Evolutionary conservation across 2,888 invertebrate species (phyloP), one percentile per base, ranked within the genome.

Genomic region (Pollenia angustigena): DNA sequence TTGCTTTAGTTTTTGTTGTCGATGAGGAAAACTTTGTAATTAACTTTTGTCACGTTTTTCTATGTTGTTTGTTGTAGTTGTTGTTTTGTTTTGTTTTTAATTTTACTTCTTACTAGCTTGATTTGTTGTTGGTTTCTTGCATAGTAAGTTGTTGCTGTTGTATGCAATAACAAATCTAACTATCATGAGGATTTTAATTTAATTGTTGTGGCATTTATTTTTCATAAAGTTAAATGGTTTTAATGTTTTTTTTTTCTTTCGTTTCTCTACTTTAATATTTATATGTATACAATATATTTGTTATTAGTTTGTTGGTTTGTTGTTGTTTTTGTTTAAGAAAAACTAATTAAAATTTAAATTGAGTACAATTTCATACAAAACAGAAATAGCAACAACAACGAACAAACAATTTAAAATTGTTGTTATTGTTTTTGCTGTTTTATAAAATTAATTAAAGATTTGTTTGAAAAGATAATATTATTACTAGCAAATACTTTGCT

Each of bases 1-100:
- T 89, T 88, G 88, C 88, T 88, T 52, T 14, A 42, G 87, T 48
- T 88, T 44, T 75, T 81, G 83, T 72, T 80, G 85, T 71, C 80
- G 81, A 81, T 60, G 78, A 82, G 89, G 72, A 83, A 79, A 87
- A 91, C 89, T 90, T 91, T 91, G 90, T 91, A 91, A 91, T 91
- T 91, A 91, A 91, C 90, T 91, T 91, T 91, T 91, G 92, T 92
- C 91, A 91, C 91, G 92, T 88, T 88, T 88, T 82, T 74, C 81
- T 66, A 56, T 62, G 69, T 79, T 86, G 81, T 75, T 60, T 74
- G 60, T 60, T 60, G 74, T 54, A 52, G 56, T 58, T 69, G 64
- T 76, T 79, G 48, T 60, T 79, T 66, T 52, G 58, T 79, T 68
- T 80, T 52, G n/a, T 11, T 79, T 14, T 52, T 64, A 12, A 16